phyloP scores from a whole-genome alignment of 2,888 invertebrate species.

The Dascillus cervinus region DNA sequence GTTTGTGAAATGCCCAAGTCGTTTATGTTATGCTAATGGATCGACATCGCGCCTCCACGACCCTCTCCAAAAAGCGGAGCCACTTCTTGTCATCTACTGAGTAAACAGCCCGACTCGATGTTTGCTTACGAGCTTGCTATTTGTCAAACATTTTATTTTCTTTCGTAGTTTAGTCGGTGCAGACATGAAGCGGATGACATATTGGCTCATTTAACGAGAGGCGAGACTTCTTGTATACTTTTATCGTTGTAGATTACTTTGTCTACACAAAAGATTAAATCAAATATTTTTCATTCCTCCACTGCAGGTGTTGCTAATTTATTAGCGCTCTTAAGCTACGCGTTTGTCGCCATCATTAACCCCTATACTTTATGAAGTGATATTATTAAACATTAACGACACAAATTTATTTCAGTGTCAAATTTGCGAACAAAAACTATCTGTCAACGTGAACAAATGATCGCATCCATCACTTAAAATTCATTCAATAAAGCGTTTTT shows the following conservation, averaged over 20 bases:
- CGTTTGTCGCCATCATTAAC: no score
- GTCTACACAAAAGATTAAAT: slow-evolving; percentile 44
- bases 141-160: slow-evolving; percentile 44
- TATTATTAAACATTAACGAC: no score
- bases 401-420: no score
- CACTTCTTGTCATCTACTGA: slow-evolving; percentile 38
- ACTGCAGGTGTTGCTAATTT: slow-evolving; percentile 13
- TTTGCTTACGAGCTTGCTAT: slow-evolving; percentile 41
- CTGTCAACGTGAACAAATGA: no score
- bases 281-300: slow-evolving; percentile 41
- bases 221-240: slow-evolving; percentile 42
- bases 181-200: slow-evolving; percentile 22
- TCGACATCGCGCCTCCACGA: slow-evolving; percentile 23
- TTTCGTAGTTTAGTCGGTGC: slow-evolving; percentile 32
- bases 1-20: slow-evolving; percentile 23
- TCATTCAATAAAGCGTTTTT: no score
- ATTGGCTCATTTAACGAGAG: slow-evolving; percentile 18
- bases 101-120: slow-evolving; percentile 39
- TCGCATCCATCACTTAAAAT: no score
- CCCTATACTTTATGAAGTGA: no score
- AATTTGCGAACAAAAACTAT: no score
- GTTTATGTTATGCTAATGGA: slow-evolving; percentile 33
- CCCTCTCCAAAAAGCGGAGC: slow-evolving; percentile 28
- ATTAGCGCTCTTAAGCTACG: no score
- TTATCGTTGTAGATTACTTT: slow-evolving; percentile 42